Evolutionary conservation across 2,888 invertebrate species (phyloP).

Genomic region (Crematogaster levior): DNA sequence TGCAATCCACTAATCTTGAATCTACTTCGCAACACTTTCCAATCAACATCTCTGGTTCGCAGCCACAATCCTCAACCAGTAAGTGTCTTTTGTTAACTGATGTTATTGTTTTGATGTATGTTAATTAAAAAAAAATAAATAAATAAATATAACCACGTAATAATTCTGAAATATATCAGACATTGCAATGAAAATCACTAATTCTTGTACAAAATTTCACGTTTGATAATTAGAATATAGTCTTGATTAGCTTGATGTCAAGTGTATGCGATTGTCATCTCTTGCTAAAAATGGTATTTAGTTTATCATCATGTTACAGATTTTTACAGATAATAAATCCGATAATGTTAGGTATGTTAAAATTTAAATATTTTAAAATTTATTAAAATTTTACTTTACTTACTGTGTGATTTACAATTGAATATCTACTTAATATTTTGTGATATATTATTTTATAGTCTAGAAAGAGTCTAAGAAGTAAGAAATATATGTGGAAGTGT

Average conservation of each 20-base stretch:
- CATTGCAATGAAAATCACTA: background rate
- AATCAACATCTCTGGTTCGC: slow-evolving; percentile 23
- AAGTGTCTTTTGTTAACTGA: slow-evolving; percentile 52
- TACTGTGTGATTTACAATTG: background rate
- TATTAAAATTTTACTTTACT: background rate
- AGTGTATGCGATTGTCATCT: background rate
- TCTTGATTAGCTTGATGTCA: background rate
- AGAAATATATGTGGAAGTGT: background rate
- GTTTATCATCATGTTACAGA: background rate
- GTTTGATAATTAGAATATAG: background rate
- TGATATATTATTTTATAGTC: slow-evolving; percentile 22
- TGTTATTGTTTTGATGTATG: slow-evolving; percentile 20
- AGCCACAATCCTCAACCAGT: slow-evolving; percentile 67
- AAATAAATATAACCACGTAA: background rate
- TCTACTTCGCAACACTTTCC: slow-evolving; percentile 42
- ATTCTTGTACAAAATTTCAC: background rate
- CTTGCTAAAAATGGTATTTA: background rate
- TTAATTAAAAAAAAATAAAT: slow-evolving; percentile 25
- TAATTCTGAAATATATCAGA: slow-evolving; percentile 2
- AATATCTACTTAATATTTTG: slow-evolving; percentile 7
- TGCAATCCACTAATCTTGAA: slow-evolving; percentile 58
- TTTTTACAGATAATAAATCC: background rate
- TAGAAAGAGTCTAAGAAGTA: background rate
- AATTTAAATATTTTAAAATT: slow-evolving; percentile 9
- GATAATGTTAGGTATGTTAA: background rate